A percentile compares a stretch with the other conserved stretches of the same genome.
These are phyloP conservation scores for Stegodyphus mimosarum DNA, from an alignment of 1,140 invertebrate genomes.

Conservation along the genomic window DNA sequence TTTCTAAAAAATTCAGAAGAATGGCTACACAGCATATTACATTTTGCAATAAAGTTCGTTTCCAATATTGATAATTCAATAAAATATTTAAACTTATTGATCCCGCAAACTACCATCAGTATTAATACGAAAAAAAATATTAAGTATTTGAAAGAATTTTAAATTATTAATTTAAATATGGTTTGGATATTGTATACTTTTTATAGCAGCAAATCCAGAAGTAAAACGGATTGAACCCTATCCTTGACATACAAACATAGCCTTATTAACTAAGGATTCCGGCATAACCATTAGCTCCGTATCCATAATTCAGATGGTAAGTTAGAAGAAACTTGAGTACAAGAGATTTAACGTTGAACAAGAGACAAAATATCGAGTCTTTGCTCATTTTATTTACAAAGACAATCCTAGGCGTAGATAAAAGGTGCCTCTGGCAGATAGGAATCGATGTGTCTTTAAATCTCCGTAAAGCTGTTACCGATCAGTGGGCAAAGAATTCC, in stretches of 20 bases:
- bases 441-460: conserved; percentile 52
- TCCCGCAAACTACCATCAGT: no score
- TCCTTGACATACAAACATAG: neutral
- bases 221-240: neutral
- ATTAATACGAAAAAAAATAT: no score
- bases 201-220: no score
- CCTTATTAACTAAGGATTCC: conserved; percentile 30
- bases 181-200: no score
- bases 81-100: no score
- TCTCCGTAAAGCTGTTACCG: conserved; percentile 57
- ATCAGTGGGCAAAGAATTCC: conserved; percentile 49
- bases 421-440: conserved; percentile 49
- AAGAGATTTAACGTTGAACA: conserved; percentile 10
- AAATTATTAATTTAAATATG: no score
- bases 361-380: conserved; percentile 24
- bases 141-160: no score
- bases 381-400: conserved; percentile 50
- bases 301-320: conserved; percentile 48
- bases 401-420: conserved; percentile 40
- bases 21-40: no score
- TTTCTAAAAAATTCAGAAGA: no score
- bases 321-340: neutral
- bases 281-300: conserved; percentile 35
- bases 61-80: no score
- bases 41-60: no score